Evolutionary conservation across 2,888 invertebrate species (phyloP).

Genomic region (Lepidocyrtinus sp.): DNA sequence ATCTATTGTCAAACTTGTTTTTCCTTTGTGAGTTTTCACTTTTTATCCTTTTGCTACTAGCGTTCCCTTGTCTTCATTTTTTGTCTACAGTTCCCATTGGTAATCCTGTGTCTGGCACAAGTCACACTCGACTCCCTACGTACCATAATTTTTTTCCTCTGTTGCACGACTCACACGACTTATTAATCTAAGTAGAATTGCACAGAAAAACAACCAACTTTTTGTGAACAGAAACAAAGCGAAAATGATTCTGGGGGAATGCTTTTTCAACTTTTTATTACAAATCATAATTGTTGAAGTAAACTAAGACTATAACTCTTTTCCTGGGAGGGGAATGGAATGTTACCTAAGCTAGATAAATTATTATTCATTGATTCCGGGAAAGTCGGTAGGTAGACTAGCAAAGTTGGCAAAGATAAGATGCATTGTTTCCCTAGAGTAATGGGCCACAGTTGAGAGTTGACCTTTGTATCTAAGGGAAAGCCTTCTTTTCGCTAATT

Average conservation of each 20-base stretch:
- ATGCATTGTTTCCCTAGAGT: neutral
- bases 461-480: conserved; percentile 13
- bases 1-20: conserved; percentile 17
- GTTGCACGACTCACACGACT: conserved; percentile 21
- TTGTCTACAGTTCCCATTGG: conserved; percentile 14
- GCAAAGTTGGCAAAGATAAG: neutral
- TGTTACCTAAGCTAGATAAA: neutral
- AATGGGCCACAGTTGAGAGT: neutral
- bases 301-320: neutral
- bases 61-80: neutral
- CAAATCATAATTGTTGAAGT: conserved; percentile 10
- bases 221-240: conserved; percentile 1
- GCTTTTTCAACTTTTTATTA: neutral
- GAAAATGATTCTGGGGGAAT: conserved; percentile 14
- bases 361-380: conserved; percentile 6
- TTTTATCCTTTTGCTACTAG: conserved; percentile 18
- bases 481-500: conserved; percentile 7
- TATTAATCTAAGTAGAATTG: conserved; percentile 14
- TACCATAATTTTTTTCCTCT: conserved; percentile 9
- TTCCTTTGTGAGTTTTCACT: conserved; percentile 18
- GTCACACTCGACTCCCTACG: neutral
- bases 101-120: conserved; percentile 19
- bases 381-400: neutral
- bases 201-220: conserved; percentile 13
- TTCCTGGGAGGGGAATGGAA: too few relatives aligned